Base-by-base conservation (phyloP, 2,888 invertebrate genomes). In the Microplitis manilae region DNA sequence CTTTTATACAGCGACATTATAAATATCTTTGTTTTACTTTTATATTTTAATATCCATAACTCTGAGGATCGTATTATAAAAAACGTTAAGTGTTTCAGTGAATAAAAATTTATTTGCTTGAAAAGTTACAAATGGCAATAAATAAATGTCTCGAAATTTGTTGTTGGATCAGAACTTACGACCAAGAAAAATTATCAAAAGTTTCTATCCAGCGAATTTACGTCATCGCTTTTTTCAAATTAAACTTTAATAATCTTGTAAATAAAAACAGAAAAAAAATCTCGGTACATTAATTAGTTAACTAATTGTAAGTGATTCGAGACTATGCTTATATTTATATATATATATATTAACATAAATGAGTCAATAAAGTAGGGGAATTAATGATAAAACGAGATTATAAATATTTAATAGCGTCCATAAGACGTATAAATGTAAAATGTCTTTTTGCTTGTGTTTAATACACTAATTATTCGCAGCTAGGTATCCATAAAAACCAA, bases 401-500 rank as follows among this genome's bases (percentile, higher is more conserved):
- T 41, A 64, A 72, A 72, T 64, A 39, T 62, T 50, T 65, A 13
- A 73, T 30, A 50, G 9, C 50, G 9, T 13, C 13, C 30, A 20
- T 8, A 30, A 8, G 13, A n/a, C 30, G 40, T 17, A 65, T n/a
- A 15, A 41, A 65, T 41, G 20, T 41, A 65, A 15, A 68, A 68
- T 40, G 15, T 40, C 68, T 68, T 68, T 68, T 20, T 13, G 17
- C 50, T 73, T 17, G 30, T 59, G 20, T 62, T 17, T 40, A n/a
- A 65, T 39, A 68, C 38, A 62, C 40, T 73, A 73, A 77, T 69
- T 77, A 77, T 74, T 62, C 5, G 69, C 50, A 70, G 40, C 68
- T 77, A 50, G 68, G 68, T 77, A 68, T 62, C 64, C 62, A 68
- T 77, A 77, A 77, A 68, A 68, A 50, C n/a, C 41, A 62, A 38